Base-by-base conservation (phyloP, 2,888 invertebrate species). In the Brachylomia viminalis region DNA sequence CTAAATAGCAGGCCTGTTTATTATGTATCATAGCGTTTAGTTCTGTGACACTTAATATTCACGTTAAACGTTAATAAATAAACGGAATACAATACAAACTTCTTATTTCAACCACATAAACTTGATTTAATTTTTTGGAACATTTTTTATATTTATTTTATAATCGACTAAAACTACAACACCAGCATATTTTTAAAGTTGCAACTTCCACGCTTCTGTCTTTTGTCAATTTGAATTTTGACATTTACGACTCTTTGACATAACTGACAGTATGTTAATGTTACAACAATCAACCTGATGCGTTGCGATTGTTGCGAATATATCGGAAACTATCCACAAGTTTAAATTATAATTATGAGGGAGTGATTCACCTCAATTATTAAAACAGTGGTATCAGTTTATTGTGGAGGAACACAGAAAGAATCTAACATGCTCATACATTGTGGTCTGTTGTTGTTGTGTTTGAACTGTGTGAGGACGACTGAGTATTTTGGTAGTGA, bases 381-480 rank as follows among this genome's bases (percentile, higher is more conserved):
- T 68, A 52, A 75, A 85, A 81, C 64, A 49, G 79, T 88, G 83
- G 75, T 80, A 56, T 76, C 30, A 80, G 77, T 83, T 77, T 65
- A 72, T 65, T 65, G 67, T 70, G 52, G 42, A 65, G 54, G 23
- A 71, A 75, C 13, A 58, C 49, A 30, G 30, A 72, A 59, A 67
- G 5, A 58, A 54, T 54, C 38, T 58, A 88, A 73, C 47, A 93
- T 95, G 94, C 80, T 94, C 78, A 73, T 92, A 83, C 92, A 87
- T 73, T 93, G 91, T 85, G 89, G 87, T 69, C 79, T 94, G 77
- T 82, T 94, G 73, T 89, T 94, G 66, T 91, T 93, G 77, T 90
- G 91, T 88, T 65, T 94, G 77, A 92, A 88, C 80, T 91, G 89
- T 87, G 93, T 91, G 62, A 90, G 89, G 85, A 92, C 93, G 65